Evolutionary conservation across 2,888 invertebrate species (phyloP).

Genomic region (Leptopilina syphax): DNA sequence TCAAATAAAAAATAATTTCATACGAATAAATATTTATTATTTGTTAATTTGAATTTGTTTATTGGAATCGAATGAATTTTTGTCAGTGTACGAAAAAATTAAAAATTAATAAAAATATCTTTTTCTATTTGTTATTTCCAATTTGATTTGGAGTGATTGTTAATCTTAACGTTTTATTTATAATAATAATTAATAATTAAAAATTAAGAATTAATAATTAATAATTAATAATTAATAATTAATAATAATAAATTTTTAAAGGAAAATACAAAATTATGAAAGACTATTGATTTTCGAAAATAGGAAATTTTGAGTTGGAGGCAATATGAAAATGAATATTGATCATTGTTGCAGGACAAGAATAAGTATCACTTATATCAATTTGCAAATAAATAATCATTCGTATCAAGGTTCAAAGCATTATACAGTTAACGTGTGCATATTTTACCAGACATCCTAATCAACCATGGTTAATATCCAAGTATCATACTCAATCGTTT

Average conservation of each 20-base stretch:
- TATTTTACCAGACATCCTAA: conserved; percentile 32
- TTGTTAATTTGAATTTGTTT: no score
- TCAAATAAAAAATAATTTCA: no score
- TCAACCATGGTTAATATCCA: neutral
- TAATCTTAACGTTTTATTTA: no score
- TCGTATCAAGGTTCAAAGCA: conserved; percentile 43
- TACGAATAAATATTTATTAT: no score
- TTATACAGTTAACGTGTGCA: conserved; percentile 12
- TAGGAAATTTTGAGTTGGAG: neutral
- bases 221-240: no score
- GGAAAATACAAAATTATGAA: neutral
- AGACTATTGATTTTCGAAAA: neutral
- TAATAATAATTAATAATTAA: no score
- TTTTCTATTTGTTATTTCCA: no score
- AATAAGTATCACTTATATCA: conserved; percentile 58
- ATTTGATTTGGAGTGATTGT: no score
- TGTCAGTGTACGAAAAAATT: no score
- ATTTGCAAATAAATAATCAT: conserved; percentile 56
- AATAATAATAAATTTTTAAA: neutral
- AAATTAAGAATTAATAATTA: no score
- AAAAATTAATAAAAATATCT: no score
- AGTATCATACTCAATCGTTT: neutral
- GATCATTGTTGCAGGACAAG: conserved; percentile 59
- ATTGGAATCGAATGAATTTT: no score
- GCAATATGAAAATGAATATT: conserved; percentile 54